Conservation (phyloP, 2,888 invertebrate species). For the Dichetophora obliterata region DNA sequence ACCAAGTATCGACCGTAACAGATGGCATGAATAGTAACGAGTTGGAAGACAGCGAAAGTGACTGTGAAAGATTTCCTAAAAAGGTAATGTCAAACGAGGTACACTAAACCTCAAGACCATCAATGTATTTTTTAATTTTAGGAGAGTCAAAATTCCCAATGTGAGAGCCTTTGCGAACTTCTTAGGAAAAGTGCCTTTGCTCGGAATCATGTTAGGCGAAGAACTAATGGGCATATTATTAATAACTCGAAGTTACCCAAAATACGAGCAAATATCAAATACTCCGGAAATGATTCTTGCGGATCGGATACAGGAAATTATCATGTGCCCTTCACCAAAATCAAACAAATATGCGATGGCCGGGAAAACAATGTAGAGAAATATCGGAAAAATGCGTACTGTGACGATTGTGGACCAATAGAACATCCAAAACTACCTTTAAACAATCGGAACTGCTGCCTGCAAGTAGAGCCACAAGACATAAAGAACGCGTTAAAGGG, state of each 20-base stretch:
- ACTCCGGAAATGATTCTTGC: constrained; percentile 64
- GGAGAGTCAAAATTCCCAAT: constrained; percentile 43
- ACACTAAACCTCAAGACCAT: not conserved
- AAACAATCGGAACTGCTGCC: constrained; percentile 61
- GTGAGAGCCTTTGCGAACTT: constrained; percentile 46
- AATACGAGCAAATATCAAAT: constrained; percentile 67
- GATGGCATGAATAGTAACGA: constrained; percentile 56
- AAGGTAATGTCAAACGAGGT: constrained; percentile 38
- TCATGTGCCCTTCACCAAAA: constrained; percentile 61
- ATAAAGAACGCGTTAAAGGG: constrained; percentile 63
- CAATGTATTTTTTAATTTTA: not conserved
- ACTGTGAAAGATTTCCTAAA: constrained; percentile 45
- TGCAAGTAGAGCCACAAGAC: constrained; percentile 65
- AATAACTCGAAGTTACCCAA: constrained; percentile 63
- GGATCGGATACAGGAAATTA: constrained; percentile 52
- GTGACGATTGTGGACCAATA: constrained; percentile 47
- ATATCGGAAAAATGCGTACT: constrained; percentile 52
- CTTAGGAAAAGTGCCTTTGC: constrained; percentile 51
- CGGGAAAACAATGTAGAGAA: constrained; percentile 56
- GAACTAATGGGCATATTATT: constrained; percentile 56
- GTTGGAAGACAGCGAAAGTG: constrained; percentile 47
- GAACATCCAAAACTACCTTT: constrained; percentile 49
- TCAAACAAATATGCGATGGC: constrained; percentile 56
- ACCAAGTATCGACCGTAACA: constrained; percentile 61
- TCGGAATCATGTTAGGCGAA: constrained; percentile 56